Evolutionary conservation across 2,797 vertebrate genomes (phyloP), one percentile per base, ranked within the genome.

Genomic region (Phylloscopus collybita): DNA sequence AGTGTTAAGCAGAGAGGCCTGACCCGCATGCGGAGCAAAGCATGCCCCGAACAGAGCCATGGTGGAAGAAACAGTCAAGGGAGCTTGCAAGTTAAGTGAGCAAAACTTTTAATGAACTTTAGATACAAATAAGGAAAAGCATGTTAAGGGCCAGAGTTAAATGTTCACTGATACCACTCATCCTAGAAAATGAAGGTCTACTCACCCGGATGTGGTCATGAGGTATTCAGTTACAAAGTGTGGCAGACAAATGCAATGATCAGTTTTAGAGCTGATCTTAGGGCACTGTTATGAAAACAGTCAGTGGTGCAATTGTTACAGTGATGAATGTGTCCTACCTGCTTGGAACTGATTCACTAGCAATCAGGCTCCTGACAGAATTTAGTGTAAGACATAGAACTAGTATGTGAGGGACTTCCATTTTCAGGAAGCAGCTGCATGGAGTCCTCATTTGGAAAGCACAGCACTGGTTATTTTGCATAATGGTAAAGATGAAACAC

Each of bases 391-490:
- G 44, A 44, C 9, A 1, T 20, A 44, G 34, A 92, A 78, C 13
- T 2, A 11, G 50, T 14, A 8, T 32, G 53, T 47, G 56, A 72
- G 36, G 30, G 8, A 40, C 26, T 38, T 56, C 16, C 18, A 12
- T 25, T 44, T 47, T 62, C 18, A 36, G 80, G 81, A 59, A 90
- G 53, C 8, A 71, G 30, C 27, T 73, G 40, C 4, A 4, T 7
- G 22, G 66, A 67, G 21, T 57, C 44, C n/a, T 85, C 16, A 4
- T 27, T 8, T 45, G 45, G 59, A 45, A 79, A 66, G 26, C 56
- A 9, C 0, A 3, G 13, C 30, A 54, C 13, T 3, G 2, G 26
- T 40, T 44, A n/a, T 32, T 67, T 27, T n/a, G 36, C 36, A 30
- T 22, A 20, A 21, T 45, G 44, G 32, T 25, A 34, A 66, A 65